Percentiles rank a stretch among this genome's conserved stretches.
These are phyloP conservation scores for Cirrhinus molitorella DNA, from an alignment of 2,797 vertebrate species.

Conservation along the genomic window DNA sequence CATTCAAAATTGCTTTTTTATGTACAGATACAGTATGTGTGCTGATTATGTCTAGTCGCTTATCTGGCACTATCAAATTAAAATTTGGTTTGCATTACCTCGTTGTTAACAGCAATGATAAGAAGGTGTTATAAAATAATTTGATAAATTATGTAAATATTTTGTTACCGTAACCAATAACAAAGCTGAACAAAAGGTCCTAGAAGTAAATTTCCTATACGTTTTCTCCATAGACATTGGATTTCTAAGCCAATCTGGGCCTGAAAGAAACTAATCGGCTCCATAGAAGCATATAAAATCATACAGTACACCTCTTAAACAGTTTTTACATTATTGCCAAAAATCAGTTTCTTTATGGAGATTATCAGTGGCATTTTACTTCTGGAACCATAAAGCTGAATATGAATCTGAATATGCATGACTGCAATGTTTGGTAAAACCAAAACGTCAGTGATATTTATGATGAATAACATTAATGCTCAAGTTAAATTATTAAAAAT, in stretches of 20 bases:
- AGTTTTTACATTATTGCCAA: conserved; percentile 1
- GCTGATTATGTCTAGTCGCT: neutral
- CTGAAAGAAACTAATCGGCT: neutral
- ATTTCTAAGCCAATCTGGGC: neutral
- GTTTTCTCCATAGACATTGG: neutral
- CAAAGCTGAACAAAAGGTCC: neutral
- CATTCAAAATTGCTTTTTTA: conserved; percentile 64
- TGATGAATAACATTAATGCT: conserved; percentile 13
- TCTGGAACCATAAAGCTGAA: neutral
- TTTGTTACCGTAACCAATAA: neutral
- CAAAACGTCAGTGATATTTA: conserved; percentile 10
- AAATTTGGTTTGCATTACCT: neutral
- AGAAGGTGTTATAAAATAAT: neutral
- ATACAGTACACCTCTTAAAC: neutral
- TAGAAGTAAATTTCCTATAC: neutral
- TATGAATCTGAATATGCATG: conserved; percentile 2
- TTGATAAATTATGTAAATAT: neutral
- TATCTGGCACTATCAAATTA: neutral
- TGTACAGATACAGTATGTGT: conserved; percentile 66
- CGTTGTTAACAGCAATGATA: neutral
- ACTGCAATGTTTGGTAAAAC: neutral
- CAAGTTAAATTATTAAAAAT: conserved; percentile 29
- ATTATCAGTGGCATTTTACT: neutral
- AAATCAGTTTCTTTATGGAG: neutral
- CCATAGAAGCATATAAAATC: neutral